Evolutionary conservation across 2,113 vertebrate genomes (phyloP).

Genomic region (Eidolon helvum): DNA sequence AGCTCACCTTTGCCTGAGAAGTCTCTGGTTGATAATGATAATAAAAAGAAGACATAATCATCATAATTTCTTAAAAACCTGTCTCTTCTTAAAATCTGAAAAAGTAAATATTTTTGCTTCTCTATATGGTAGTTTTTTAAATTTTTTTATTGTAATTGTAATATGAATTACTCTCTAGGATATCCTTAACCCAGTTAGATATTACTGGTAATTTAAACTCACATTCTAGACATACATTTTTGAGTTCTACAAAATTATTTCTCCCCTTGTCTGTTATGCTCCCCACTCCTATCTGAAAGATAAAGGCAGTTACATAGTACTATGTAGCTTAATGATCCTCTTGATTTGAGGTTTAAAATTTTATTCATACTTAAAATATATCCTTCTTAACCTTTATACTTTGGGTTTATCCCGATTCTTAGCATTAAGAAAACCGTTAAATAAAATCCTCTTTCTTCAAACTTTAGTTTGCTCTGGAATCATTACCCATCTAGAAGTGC

Average conservation of each 20-base stretch:
- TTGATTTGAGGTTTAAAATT: constrained; percentile 54
- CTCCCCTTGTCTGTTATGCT: background rate
- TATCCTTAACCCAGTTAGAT: constrained; percentile 32
- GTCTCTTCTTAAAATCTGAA: constrained; percentile 40
- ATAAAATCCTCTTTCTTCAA: constrained; percentile 52
- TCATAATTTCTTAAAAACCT: constrained; percentile 21
- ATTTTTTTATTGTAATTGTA: constrained; percentile 28
- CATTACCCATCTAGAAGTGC: background rate
- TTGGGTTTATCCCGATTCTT: constrained; percentile 53
- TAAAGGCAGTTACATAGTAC: constrained; percentile 6
- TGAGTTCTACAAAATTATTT: constrained; percentile 19
- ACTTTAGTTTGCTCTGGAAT: constrained; percentile 47
- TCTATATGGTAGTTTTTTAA: background rate
- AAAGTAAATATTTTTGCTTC: constrained; percentile 38
- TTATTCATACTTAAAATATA: constrained; percentile 49
- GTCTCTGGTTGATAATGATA: background rate
- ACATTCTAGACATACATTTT: background rate
- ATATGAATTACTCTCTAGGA: constrained; percentile 42
- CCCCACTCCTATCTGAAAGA: background rate
- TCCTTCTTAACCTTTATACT: constrained; percentile 42
- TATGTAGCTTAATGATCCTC: constrained; percentile 44
- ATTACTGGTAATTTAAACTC: constrained; percentile 40
- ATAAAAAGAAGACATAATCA: background rate
- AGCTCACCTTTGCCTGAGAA: constrained; percentile 14
- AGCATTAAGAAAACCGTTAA: background rate